A percentile compares a stretch with the other conserved stretches of the same genome.
phyloP scores from a whole-genome alignment of 1,140 invertebrate genomes.

The Neelides sp. region DNA sequence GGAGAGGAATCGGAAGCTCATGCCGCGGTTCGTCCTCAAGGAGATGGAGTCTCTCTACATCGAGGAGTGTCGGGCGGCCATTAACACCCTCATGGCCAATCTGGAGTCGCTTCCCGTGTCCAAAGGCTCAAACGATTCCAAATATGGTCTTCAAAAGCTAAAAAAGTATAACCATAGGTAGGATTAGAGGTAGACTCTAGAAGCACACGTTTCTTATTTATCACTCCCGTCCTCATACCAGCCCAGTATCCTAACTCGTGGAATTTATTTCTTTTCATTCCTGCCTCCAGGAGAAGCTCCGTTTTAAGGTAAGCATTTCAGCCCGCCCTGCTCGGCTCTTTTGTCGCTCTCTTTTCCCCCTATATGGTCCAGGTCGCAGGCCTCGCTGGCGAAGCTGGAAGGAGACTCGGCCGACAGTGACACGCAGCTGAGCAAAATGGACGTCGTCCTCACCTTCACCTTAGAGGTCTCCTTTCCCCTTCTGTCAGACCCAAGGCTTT shows the following conservation, averaged over 20 bases:
- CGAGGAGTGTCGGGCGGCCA: conserved; percentile 93
- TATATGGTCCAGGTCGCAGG: conserved; percentile 60
- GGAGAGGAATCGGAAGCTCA: conserved; percentile 92
- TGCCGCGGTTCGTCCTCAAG: conserved; percentile 98
- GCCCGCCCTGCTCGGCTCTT: conserved; percentile 13
- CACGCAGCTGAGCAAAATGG: conserved; percentile 84
- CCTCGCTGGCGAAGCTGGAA: conserved; percentile 83
- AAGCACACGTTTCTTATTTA: conserved; percentile 13
- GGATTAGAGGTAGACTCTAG: conserved; percentile 24
- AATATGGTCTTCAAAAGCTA: conserved; percentile 88
- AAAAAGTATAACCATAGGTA: conserved; percentile 94
- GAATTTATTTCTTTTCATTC: conserved; percentile 19
- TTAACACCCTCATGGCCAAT: conserved; percentile 97
- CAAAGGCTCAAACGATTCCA: conserved; percentile 91
- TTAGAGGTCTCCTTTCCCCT: conserved; percentile 57
- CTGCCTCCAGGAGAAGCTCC: conserved; percentile 31
- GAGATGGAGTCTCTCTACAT: conserved; percentile 99
- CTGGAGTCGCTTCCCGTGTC: conserved; percentile 96
- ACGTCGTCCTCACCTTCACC: conserved; percentile 91
- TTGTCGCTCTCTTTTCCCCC: conserved; percentile 29
- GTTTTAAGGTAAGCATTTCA: conserved; percentile 31
- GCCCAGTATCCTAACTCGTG: too few relatives aligned
- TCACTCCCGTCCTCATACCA: conserved; percentile 6
- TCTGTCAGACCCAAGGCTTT: neutral
- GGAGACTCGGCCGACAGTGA: conserved; percentile 79